phyloP scores from a whole-genome alignment of 2,113 vertebrate genomes.

The Corythornis cristatus region DNA sequence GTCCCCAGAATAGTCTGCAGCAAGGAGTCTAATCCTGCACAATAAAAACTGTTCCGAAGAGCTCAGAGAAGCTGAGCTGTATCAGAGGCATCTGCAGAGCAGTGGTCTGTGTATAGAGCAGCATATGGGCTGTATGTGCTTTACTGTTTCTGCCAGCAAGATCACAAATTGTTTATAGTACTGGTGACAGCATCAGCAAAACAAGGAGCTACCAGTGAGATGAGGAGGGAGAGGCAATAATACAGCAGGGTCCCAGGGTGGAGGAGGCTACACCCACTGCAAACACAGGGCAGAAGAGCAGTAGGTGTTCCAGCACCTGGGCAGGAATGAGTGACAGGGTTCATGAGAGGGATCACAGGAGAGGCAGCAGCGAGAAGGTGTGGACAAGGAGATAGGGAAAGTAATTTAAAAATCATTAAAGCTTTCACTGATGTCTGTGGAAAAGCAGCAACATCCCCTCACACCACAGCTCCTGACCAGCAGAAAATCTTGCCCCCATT shows the following conservation, averaged over 20 bases:
- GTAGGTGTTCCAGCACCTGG: neutral
- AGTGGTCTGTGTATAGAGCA: neutral
- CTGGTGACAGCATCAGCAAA: neutral
- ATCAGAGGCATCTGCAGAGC: neutral
- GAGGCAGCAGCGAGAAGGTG: neutral
- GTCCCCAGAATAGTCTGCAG: neutral
- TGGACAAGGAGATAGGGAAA: neutral
- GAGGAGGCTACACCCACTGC: neutral
- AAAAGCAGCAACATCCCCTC: neutral
- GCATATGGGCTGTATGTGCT: accelerated
- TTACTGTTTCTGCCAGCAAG: neutral
- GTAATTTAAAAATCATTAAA: neutral
- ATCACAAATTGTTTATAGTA: neutral
- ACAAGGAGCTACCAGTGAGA: accelerated
- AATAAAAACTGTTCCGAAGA: neutral
- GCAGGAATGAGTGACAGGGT: neutral
- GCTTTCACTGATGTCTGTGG: neutral
- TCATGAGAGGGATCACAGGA: neutral
- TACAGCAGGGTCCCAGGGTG: neutral
- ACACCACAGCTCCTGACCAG: neutral
- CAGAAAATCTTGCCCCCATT: accelerated
- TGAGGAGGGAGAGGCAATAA: neutral
- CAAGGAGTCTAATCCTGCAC: neutral
- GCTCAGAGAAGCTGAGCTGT: neutral
- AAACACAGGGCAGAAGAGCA: neutral